Conservation (phyloP, 2,888 invertebrate genomes). For the Chaitophorus viminalis region DNA sequence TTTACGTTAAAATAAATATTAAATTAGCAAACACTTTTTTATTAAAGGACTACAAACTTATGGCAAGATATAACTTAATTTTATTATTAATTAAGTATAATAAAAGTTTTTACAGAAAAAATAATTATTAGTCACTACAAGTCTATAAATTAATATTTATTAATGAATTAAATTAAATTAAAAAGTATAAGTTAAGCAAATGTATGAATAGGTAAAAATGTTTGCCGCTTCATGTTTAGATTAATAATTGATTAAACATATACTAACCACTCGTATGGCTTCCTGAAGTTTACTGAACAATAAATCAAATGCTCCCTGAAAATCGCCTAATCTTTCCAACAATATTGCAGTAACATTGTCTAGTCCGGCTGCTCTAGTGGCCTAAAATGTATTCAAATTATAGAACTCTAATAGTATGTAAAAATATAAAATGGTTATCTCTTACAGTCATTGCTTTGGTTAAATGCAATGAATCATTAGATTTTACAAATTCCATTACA, state of each 20-base stretch:
- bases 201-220: too few relatives aligned
- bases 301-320: slow-evolving; percentile 68
- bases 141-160: too few relatives aligned
- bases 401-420: slow-evolving; percentile 10
- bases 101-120: too few relatives aligned
- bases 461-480: slow-evolving; percentile 72
- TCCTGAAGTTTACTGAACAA: slow-evolving; percentile 69
- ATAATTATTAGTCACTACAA: too few relatives aligned
- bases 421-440: slow-evolving; percentile 35
- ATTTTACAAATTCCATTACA: slow-evolving; percentile 71
- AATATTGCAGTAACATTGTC: slow-evolving; percentile 78
- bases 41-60: too few relatives aligned
- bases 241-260: neutral
- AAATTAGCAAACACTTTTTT: too few relatives aligned
- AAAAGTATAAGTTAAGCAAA: too few relatives aligned
- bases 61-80: too few relatives aligned
- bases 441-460: slow-evolving; percentile 72
- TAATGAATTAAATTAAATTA: too few relatives aligned
- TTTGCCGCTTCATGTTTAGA: neutral
- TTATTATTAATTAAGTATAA: too few relatives aligned
- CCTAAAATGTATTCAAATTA: slow-evolving; percentile 26
- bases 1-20: too few relatives aligned
- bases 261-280: slow-evolving; percentile 66
- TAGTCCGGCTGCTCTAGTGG: slow-evolving; percentile 69
- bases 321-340: slow-evolving; percentile 80